Evolutionary conservation across 2,113 vertebrate genomes (phyloP), one percentile per base, ranked within the genome.

Genomic region (Notothenia coriiceps): DNA sequence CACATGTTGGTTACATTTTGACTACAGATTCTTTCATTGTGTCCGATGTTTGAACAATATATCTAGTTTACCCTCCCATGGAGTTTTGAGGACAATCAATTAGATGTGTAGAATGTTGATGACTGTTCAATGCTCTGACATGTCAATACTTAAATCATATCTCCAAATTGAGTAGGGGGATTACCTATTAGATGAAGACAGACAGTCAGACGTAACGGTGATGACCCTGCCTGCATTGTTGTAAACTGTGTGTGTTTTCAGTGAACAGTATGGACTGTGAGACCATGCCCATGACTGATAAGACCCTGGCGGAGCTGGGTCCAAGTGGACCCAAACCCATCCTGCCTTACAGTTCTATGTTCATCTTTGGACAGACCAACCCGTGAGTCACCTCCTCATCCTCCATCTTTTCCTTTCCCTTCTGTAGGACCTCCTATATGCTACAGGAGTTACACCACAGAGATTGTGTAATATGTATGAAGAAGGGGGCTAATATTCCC

Each of bases 331-430:
- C 96, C 15, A 96, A 95, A 29, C 97, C 96, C 33, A 97, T 98
- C 75, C 94, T 98, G 77, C 97, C 98, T 4, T 97, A 98, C 91
- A 99, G 97, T 10, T 99, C 98, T 88, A 97, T 99, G 98, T 99
- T 99, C 80, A 93, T 99, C 80, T 95, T 99, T 40, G 96, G 96
- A 29, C 96, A 96, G 64, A 95, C 95, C 49, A 99, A 99, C 50
- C 96, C 97, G 98, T 99, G 90, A 98, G 96, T 96, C 22, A 7
- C 47, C 29, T 55, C 54, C 5, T 12, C 47, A 25, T 62, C 6
- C 18, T 47, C 5, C 12, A 6, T 55, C 8, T 13, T 55, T 22
- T 13, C 18, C 44, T 44, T 50, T 12, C 12, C 25, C 5, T 22
- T 11, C 10, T 40, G n/a, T 25, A 66, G 49, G 18, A 29, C 6